Evolutionary conservation across 2,888 invertebrate species (phyloP).

Genomic region (Seladonia tumulorum): DNA sequence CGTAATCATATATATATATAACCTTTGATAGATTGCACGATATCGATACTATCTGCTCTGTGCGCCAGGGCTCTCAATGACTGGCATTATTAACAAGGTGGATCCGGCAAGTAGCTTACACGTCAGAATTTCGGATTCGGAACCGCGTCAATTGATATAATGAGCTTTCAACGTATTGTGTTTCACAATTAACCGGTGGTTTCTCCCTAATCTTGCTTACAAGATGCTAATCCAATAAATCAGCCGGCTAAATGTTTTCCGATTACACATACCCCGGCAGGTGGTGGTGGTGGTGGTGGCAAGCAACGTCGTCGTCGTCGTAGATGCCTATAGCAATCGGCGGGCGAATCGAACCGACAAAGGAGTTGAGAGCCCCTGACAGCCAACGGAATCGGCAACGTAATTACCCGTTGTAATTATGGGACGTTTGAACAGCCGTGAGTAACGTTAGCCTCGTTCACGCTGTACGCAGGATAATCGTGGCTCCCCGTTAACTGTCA

Average conservation of each 20-base stretch:
- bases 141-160: neutral
- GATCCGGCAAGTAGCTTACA: neutral
- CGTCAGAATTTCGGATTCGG: neutral
- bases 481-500: slow-evolving; percentile 43
- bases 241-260: slow-evolving; percentile 10
- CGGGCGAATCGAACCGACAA: neutral
- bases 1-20: neutral
- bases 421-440: slow-evolving; percentile 45
- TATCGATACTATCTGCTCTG: neutral
- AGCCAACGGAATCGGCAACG: slow-evolving; percentile 24
- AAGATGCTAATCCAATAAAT: slow-evolving; percentile 8
- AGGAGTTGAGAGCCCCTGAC: slow-evolving; percentile 11
- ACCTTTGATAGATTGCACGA: neutral
- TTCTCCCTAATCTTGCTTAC: neutral
- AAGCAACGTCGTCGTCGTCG: neutral
- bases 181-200: slow-evolving; percentile 9
- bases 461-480: slow-evolving; percentile 46
- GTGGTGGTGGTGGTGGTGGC: neutral
- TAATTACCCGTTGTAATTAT: slow-evolving; percentile 62
- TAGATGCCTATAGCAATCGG: neutral
- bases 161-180: neutral
- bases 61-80: neutral
- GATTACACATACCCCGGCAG: neutral
- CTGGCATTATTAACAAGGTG: neutral
- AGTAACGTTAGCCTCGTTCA: slow-evolving; percentile 36